These are phyloP conservation scores for Caranx ignobilis DNA, from an alignment of 2,113 vertebrate species.

Conservation along the genomic window DNA sequence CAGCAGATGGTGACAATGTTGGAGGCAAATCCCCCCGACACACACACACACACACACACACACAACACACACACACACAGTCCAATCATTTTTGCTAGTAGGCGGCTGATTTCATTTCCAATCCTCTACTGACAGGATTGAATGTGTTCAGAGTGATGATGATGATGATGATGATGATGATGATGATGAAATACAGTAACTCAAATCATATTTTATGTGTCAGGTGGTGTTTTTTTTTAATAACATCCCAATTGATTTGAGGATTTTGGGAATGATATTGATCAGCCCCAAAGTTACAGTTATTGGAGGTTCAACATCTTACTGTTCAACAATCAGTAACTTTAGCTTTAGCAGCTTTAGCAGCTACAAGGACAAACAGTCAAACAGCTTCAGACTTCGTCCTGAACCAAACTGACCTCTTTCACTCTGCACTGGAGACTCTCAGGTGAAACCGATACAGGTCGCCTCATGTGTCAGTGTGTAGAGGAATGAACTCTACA, in stretches of 20 bases:
- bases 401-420: conserved; percentile 15
- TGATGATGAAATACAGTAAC: too few relatives aligned
- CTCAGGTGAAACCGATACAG: conserved; percentile 3
- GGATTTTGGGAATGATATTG: too few relatives aligned
- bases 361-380: too few relatives aligned
- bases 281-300: too few relatives aligned
- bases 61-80: neutral
- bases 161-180: too few relatives aligned
- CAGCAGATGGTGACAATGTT: conserved; percentile 22
- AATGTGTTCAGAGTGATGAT: neutral
- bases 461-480: neutral
- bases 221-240: too few relatives aligned
- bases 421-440: neutral
- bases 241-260: too few relatives aligned
- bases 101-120: conserved; percentile 9
- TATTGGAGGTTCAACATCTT: too few relatives aligned
- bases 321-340: too few relatives aligned
- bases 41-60: neutral
- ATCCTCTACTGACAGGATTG: neutral
- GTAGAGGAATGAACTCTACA: neutral
- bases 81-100: conserved; percentile 4
- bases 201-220: too few relatives aligned
- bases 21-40: neutral
- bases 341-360: too few relatives aligned
- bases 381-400: too few relatives aligned